These are phyloP conservation scores for Megaleporinus macrocephalus DNA, from an alignment of 2,113 vertebrate genomes.

Conservation along the genomic window DNA sequence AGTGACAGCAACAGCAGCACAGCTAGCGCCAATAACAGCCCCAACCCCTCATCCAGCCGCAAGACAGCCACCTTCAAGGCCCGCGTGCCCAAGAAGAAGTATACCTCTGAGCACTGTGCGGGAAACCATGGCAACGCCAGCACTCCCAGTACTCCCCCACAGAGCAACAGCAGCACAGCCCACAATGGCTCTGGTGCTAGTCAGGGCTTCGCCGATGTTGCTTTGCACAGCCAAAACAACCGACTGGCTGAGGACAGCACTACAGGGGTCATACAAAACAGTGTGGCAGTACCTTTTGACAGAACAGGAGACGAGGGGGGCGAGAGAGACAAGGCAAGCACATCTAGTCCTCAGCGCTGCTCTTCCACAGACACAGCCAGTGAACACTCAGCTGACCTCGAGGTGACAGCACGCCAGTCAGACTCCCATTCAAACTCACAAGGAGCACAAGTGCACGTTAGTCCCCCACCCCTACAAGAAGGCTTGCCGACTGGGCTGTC, in stretches of 20 bases:
- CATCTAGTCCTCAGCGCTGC: constrained; percentile 78
- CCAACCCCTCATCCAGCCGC: constrained; percentile 79
- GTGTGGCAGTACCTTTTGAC: constrained; percentile 56
- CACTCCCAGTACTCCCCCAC: constrained; percentile 55
- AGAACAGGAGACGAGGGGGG: constrained; percentile 53
- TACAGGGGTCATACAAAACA: constrained; percentile 64
- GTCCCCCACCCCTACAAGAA: constrained; percentile 23
- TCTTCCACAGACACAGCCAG: constrained; percentile 92
- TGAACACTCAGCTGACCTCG: constrained; percentile 87
- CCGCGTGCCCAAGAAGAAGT: constrained; percentile 89
- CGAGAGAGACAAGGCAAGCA: constrained; percentile 58
- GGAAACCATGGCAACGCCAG: constrained; percentile 70
- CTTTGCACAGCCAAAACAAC: constrained; percentile 24
- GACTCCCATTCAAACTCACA: constrained; percentile 32
- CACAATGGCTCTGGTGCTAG: constrained; percentile 40
- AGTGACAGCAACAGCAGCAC: constrained; percentile 77
- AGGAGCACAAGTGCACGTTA: constrained; percentile 36
- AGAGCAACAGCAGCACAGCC: constrained; percentile 55
- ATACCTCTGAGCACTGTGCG: constrained; percentile 83
- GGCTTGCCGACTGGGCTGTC: constrained; percentile 70
- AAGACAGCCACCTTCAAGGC: constrained; percentile 92
- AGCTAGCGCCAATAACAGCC: constrained; percentile 78
- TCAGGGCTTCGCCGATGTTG: constrained; percentile 45
- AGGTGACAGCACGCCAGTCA: constrained; percentile 61
- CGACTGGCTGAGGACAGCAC: constrained; percentile 53